Conservation (phyloP, 2,797 vertebrate species). For the Helostoma temminkii region DNA sequence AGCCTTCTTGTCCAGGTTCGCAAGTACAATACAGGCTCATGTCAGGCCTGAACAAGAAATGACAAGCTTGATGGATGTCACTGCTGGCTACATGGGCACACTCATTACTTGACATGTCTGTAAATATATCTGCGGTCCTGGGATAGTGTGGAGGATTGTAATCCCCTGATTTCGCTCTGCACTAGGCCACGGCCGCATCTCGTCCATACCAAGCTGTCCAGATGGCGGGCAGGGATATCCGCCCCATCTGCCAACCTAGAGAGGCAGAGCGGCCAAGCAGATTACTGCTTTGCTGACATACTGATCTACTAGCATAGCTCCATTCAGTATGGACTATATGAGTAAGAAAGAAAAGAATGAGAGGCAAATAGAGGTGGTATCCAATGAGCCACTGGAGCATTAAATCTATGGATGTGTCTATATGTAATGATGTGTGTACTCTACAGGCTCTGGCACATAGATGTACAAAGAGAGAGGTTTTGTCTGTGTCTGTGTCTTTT, state of each 20-base stretch:
- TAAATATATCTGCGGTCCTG: conserved; percentile 70
- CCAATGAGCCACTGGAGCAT: conserved; percentile 27
- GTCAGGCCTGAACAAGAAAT: conserved; percentile 43
- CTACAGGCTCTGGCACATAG: conserved; percentile 16
- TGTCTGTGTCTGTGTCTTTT: conserved; percentile 5
- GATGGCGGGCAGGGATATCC: conserved; percentile 84
- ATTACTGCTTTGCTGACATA: conserved; percentile 79
- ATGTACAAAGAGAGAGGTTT: conserved; percentile 23
- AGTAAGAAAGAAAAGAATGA: conserved; percentile 21
- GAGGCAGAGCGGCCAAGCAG: conserved; percentile 77
- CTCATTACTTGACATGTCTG: conserved; percentile 72
- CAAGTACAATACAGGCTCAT: conserved; percentile 21
- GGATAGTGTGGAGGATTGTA: conserved; percentile 68
- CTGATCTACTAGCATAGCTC: conserved; percentile 80
- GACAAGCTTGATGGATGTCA: conserved; percentile 56
- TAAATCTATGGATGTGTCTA: conserved; percentile 2
- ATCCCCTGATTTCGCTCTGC: conserved; percentile 77
- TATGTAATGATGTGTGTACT: conserved; percentile 1
- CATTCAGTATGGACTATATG: conserved; percentile 27
- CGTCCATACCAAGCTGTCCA: conserved; percentile 80
- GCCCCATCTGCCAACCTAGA: conserved; percentile 84
- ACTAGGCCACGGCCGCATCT: conserved; percentile 68
- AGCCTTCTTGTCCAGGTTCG: conserved; percentile 15
- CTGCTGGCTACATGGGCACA: conserved; percentile 51
- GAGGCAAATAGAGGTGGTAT: conserved; percentile 2